phyloP scores from a whole-genome alignment of 2,113 vertebrate genomes.

The Anas platyrhynchos region DNA sequence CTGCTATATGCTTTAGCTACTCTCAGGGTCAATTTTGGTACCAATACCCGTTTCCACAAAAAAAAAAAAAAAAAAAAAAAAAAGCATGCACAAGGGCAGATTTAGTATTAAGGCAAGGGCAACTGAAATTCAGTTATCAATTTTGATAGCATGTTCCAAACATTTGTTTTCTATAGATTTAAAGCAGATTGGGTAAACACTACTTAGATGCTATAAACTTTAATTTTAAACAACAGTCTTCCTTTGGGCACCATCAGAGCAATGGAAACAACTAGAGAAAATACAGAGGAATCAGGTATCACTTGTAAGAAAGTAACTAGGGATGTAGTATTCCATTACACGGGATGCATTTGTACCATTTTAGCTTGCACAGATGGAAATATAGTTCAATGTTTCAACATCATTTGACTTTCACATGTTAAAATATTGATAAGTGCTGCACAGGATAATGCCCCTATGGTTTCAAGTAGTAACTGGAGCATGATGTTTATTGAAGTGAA shows the following conservation, averaged over 20 bases:
- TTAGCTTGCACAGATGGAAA: constrained; percentile 91
- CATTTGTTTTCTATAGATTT: constrained; percentile 69
- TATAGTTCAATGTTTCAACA: constrained; percentile 91
- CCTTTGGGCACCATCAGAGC: constrained; percentile 72
- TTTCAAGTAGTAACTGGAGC: constrained; percentile 83
- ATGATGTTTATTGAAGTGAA: constrained; percentile 85
- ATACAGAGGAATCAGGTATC: constrained; percentile 80
- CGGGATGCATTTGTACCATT: constrained; percentile 79
- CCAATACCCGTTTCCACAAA: not conserved
- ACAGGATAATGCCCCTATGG: constrained; percentile 79
- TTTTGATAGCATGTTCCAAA: constrained; percentile 31
- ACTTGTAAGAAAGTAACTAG: constrained; percentile 84
- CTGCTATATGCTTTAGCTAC: not conserved
- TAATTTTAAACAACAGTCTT: constrained; percentile 76
- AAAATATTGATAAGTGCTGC: constrained; percentile 91
- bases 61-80: no score
- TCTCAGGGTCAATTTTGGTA: not conserved
- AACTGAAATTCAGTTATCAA: not conserved
- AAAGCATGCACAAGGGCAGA: not conserved
- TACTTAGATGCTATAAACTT: constrained; percentile 59
- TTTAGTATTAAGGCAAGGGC: not conserved
- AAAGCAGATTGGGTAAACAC: constrained; percentile 30
- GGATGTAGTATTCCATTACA: constrained; percentile 87
- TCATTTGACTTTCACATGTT: constrained; percentile 92
- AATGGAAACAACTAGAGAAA: constrained; percentile 61